phyloP scores from a whole-genome alignment of 2,797 vertebrate species.

The Potorous gilbertii region DNA sequence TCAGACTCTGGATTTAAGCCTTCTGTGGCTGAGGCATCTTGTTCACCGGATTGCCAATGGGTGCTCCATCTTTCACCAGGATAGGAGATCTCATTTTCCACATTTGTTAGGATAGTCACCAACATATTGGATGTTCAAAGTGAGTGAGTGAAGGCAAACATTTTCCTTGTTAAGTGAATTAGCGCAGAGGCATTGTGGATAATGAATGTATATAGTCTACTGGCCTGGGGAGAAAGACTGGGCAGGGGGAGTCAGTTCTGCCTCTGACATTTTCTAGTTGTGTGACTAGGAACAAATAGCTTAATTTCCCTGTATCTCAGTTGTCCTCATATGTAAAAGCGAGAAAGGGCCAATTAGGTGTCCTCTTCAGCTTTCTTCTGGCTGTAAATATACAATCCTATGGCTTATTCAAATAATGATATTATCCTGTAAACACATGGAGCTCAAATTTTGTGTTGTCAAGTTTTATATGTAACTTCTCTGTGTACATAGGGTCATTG shows the following conservation, averaged over 20 bases:
- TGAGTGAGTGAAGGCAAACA: conserved; percentile 73
- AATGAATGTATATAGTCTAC: neutral
- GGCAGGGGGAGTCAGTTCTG: neutral
- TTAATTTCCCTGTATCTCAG: neutral
- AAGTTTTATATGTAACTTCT: neutral
- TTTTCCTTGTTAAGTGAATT: conserved; percentile 75
- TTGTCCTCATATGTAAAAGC: neutral
- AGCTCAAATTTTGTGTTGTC: neutral
- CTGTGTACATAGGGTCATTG: neutral
- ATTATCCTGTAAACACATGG: neutral
- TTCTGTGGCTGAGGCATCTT: conserved; percentile 65
- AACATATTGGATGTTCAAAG: conserved; percentile 71
- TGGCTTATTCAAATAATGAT: neutral
- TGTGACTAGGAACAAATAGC: neutral
- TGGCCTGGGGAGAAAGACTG: neutral
- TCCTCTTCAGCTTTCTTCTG: neutral
- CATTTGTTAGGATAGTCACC: conserved; percentile 68
- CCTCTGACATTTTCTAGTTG: neutral
- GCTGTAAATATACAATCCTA: neutral
- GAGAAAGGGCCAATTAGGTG: neutral
- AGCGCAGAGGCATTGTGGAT: neutral
- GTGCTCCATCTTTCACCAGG: conserved; percentile 59
- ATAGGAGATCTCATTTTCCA: conserved; percentile 73
- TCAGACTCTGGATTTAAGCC: conserved; percentile 72
- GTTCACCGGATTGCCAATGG: conserved; percentile 56